Percentiles rank a stretch among this genome's conserved stretches.
phyloP scores from a whole-genome alignment of 1,140 invertebrate species.

The Saccostrea cuccullata region DNA sequence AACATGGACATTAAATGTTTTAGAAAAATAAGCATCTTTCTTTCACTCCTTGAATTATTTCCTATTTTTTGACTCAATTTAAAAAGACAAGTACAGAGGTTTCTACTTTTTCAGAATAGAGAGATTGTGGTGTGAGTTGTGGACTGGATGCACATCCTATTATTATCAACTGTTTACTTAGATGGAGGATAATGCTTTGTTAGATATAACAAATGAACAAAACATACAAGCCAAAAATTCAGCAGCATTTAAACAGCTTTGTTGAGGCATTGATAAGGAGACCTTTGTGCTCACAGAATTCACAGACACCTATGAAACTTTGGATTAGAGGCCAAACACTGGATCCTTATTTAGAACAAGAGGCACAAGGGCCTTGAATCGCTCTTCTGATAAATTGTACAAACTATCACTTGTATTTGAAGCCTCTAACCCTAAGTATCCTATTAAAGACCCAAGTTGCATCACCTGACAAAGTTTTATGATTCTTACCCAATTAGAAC shows the following conservation, averaged over 20 bases:
- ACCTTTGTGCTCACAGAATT: slow-evolving; percentile 50
- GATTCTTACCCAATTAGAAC: too few species aligned
- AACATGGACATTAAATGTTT: too few species aligned
- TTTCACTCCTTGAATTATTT: too few species aligned
- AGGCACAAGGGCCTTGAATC: too few species aligned
- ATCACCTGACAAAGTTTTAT: too few species aligned
- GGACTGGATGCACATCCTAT: slow-evolving; percentile 36
- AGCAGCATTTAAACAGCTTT: too few species aligned
- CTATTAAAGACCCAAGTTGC: too few species aligned
- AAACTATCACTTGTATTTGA: too few species aligned
- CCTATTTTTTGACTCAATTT: background rate
- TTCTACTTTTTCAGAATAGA: slow-evolving; percentile 57
- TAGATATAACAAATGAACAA: slow-evolving; percentile 50
- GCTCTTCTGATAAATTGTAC: too few species aligned
- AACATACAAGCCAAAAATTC: slow-evolving; percentile 7
- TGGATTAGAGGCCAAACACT: slow-evolving; percentile 42
- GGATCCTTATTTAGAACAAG: background rate
- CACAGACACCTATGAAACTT: slow-evolving; percentile 47
- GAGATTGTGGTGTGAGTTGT: slow-evolving; percentile 62
- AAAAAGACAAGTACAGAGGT: background rate
- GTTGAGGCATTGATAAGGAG: slow-evolving; percentile 36
- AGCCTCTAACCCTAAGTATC: too few species aligned
- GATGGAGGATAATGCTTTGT: slow-evolving; percentile 52
- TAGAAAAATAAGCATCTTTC: too few species aligned
- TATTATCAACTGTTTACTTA: slow-evolving; percentile 51